These are phyloP conservation scores for Wasmannia auropunctata DNA, from an alignment of 1,140 invertebrate species.

Conservation along the genomic window DNA sequence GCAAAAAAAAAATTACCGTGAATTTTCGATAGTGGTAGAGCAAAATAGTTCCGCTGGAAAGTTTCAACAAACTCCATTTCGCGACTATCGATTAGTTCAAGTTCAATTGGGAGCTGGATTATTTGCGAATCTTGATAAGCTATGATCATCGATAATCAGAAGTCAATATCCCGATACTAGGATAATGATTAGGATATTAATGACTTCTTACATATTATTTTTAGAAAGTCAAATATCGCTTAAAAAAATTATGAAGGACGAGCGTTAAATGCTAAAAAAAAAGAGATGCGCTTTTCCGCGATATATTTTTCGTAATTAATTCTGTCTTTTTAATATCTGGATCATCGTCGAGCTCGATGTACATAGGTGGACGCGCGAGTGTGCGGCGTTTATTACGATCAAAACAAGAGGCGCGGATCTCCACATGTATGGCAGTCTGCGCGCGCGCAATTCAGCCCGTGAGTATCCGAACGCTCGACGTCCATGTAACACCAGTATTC, in stretches of 20 bases:
- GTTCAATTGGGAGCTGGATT: neutral
- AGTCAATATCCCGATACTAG: too few species aligned
- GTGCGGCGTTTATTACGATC: constrained; percentile 3
- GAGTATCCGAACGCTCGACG: neutral
- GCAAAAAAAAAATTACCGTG: neutral
- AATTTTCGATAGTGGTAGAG: neutral
- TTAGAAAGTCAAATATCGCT: neutral
- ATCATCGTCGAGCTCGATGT: neutral
- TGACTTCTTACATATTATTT: neutral
- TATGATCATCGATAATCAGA: too few species aligned
- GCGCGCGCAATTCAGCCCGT: constrained; percentile 11
- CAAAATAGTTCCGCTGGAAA: neutral
- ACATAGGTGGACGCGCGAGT: neutral
- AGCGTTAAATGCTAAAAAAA: neutral
- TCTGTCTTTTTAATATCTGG: neutral
- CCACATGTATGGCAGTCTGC: constrained; percentile 22
- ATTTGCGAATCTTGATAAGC: neutral
- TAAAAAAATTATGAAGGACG: neutral
- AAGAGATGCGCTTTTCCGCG: neutral
- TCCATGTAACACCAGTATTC: neutral
- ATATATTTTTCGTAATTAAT: constrained; percentile 15
- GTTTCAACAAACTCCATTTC: neutral
- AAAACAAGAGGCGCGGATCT: constrained; percentile 35
- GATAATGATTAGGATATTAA: neutral
- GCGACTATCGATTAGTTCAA: neutral